These are phyloP conservation scores for Chionodraco myersi DNA, from an alignment of 2,113 vertebrate species.

Conservation along the genomic window DNA sequence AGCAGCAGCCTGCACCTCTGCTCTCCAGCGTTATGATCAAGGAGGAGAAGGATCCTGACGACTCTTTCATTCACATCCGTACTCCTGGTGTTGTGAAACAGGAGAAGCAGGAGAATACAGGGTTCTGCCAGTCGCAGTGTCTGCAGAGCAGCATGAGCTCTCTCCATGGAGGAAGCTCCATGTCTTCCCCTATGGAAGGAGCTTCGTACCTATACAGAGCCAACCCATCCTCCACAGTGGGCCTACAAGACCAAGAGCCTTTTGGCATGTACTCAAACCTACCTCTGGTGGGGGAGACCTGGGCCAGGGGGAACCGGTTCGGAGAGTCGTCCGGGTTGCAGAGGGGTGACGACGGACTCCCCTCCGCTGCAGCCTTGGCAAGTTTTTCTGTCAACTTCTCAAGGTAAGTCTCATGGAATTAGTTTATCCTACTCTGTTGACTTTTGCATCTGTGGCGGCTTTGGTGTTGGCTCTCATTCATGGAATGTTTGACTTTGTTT, in stretches of 20 bases:
- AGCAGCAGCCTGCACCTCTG: conserved; percentile 76
- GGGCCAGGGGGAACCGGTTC: conserved; percentile 87
- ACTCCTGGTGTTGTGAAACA: conserved; percentile 90
- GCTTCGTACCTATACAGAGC: conserved; percentile 89
- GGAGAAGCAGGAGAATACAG: conserved; percentile 85
- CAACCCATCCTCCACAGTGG: conserved; percentile 78
- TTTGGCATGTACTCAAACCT: conserved; percentile 89
- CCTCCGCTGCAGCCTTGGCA: conserved; percentile 77
- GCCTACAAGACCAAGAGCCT: conserved; percentile 91
- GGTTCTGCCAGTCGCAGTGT: conserved; percentile 87
- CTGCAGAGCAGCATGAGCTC: conserved; percentile 82
- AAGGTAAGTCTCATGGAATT: conserved; percentile 85
- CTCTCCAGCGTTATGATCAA: conserved; percentile 86
- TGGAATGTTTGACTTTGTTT: neutral
- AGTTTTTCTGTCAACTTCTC: conserved; percentile 88
- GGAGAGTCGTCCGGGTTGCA: conserved; percentile 82
- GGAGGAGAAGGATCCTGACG: conserved; percentile 89
- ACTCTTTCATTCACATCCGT: conserved; percentile 88
- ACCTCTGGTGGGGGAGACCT: conserved; percentile 85
- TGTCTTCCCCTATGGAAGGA: conserved; percentile 64
- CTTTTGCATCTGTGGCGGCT: conserved; percentile 3
- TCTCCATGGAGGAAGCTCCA: conserved; percentile 78
- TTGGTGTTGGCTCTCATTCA: conserved; percentile 15
- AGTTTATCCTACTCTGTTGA: conserved; percentile 7
- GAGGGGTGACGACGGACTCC: conserved; percentile 80